Evolutionary conservation across 2,113 vertebrate genomes (phyloP).

Genomic region (Corvus cornix): DNA sequence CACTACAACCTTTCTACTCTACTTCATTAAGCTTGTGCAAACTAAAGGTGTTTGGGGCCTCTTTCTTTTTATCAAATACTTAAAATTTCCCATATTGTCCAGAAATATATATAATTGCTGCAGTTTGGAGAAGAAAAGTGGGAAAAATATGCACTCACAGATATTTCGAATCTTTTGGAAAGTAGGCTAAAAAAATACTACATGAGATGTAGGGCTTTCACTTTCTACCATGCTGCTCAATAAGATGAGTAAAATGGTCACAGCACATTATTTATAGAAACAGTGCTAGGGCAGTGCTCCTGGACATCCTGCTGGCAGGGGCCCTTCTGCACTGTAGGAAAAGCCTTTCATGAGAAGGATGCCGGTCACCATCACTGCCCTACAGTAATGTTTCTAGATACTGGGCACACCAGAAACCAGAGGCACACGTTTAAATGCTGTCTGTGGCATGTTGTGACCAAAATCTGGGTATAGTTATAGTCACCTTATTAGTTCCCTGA

Average conservation of each 20-base stretch:
- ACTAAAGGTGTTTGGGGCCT: background rate
- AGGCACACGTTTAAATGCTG: background rate
- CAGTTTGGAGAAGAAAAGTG: background rate
- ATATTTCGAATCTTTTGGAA: background rate
- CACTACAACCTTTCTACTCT: background rate
- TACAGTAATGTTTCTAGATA: background rate
- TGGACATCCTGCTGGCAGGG: background rate
- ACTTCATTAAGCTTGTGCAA: background rate
- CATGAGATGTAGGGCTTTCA: background rate
- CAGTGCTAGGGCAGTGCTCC: background rate
- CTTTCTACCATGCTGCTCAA: background rate
- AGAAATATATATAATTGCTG: background rate
- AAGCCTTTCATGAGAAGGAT: background rate
- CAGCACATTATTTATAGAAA: background rate
- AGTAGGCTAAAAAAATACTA: background rate
- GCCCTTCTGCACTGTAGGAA: background rate
- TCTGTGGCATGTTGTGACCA: background rate
- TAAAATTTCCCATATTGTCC: background rate
- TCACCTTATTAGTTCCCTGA: background rate
- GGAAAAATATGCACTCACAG: background rate
- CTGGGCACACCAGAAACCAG: background rate
- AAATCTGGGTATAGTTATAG: background rate
- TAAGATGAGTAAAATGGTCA: background rate
- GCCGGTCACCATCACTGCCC: accelerated
- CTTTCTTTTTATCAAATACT: background rate